Evolutionary conservation across 1,140 invertebrate genomes (phyloP).

Genomic region (Nephila pilipes): DNA sequence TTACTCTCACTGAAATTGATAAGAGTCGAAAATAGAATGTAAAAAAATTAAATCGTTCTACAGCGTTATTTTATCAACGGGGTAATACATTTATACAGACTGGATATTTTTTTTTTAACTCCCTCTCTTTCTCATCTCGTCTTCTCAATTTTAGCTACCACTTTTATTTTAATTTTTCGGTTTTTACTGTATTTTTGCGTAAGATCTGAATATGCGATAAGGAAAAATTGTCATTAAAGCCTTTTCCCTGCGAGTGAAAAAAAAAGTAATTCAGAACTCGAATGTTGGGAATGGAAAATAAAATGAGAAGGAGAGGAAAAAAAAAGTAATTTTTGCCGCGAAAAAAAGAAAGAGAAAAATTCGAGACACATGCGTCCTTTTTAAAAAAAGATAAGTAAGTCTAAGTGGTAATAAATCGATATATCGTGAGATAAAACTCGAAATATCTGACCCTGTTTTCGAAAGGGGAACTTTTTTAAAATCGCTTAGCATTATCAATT

Average conservation of each 20-base stretch:
- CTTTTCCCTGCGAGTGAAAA: neutral
- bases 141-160: conserved; percentile 12
- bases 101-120: neutral
- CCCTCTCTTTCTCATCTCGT: neutral
- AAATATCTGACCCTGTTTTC: conserved; percentile 30
- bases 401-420: conserved; percentile 68
- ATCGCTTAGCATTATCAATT: conserved; percentile 29
- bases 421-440: conserved; percentile 26
- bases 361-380: conserved; percentile 10
- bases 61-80: conserved; percentile 31
- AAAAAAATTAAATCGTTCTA: conserved; percentile 13
- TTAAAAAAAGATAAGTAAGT: neutral
- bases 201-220: conserved; percentile 8
- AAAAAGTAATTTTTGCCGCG: conserved; percentile 7
- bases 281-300: neutral
- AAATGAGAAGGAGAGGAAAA: neutral
- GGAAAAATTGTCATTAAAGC: conserved; percentile 38
- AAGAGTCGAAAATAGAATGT: conserved; percentile 32
- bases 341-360: neutral
- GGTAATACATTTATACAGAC: neutral
- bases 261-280: neutral
- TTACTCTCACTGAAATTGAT: conserved; percentile 31
- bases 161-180: neutral
- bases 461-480: conserved; percentile 4
- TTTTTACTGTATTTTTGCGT: neutral